These are phyloP conservation scores for Medauroidea extradentata DNA, from an alignment of 1,140 invertebrate genomes.

Conservation along the genomic window DNA sequence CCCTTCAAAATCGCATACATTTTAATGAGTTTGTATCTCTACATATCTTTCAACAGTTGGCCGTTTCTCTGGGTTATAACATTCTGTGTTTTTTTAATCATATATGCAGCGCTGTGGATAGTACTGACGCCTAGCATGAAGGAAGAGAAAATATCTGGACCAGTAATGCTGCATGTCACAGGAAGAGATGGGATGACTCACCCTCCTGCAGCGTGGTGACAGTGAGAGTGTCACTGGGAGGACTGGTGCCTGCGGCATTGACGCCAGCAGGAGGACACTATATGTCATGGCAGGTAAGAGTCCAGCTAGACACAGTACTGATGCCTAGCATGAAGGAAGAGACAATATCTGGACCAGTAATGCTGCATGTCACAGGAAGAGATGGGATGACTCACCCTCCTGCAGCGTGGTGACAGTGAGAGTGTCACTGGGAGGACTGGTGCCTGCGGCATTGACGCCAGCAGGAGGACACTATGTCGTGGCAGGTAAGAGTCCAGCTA, in stretches of 20 bases:
- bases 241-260: constrained; percentile 75
- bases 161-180: too few species aligned
- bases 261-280: constrained; percentile 71
- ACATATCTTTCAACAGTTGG: too few species aligned
- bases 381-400: constrained; percentile 57
- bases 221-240: constrained; percentile 67
- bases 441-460: constrained; percentile 77
- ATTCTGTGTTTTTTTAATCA: too few species aligned
- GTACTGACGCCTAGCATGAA: too few species aligned
- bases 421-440: constrained; percentile 67
- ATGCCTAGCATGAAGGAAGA: too few species aligned
- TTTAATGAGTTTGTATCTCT: too few species aligned
- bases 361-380: too few species aligned
- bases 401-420: constrained; percentile 78
- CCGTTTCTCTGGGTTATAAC: too few species aligned
- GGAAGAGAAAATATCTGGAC: too few species aligned
- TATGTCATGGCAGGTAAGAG: constrained; percentile 76
- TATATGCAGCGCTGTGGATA: too few species aligned
- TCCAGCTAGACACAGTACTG: constrained; percentile 39
- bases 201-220: constrained; percentile 82
- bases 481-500: constrained; percentile 63
- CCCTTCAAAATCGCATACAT: too few species aligned
- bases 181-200: constrained; percentile 38
- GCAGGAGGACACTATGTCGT: constrained; percentile 73
- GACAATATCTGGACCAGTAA: too few species aligned